Base-by-base conservation (phyloP, 2,888 invertebrate genomes). In the Antheraea yamamai region DNA sequence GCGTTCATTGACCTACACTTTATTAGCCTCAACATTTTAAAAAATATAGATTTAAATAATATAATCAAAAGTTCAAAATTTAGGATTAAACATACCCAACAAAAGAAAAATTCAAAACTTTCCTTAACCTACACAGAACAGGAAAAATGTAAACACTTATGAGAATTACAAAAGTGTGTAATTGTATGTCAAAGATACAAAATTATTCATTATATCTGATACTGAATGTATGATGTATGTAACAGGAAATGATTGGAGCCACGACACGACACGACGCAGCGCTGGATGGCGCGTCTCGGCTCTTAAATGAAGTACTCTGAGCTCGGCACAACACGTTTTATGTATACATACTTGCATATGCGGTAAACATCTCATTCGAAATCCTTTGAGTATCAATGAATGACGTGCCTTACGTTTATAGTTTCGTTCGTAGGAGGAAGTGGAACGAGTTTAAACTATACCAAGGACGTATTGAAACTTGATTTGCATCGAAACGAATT, bases 381-480 rank as follows among this genome's bases (percentile, higher is more conserved):
- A 90, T 92, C 91, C 92, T 93, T 93, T 91, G 91, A 89, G 89
- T 85, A 85, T 91, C 91, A 93, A 93, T 92, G 93, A 92, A 89
- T 39, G 39, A 93, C 94, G 93, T 92, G 93, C 88, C 89, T 85
- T 84, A 92, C 87, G 88, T 92, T 89, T 90, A 93, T 91, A 92
- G 93, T 89, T 88, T 87, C 83, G 85, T 82, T 89, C 87, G 86
- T 87, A 89, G 88, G 93, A 94, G 94, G 94, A 94, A 94, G 87
- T 89, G 83, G 88, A 93, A 92, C 92, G 85, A 90, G 92, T 92
- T 87, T 89, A 89, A 47, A 88, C 88, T 83, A 87, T 90, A 93
- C 88, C 94, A 94, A 93, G 94, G 94, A 93, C 94, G 90, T 89
- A 88, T 87, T 88, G 84, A 86, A 88, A 89, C 88, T 87, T 85